Evolutionary conservation across 2,797 vertebrate species (phyloP), one percentile per base, ranked within the genome.

Genomic region (Ispidina lecontei): DNA sequence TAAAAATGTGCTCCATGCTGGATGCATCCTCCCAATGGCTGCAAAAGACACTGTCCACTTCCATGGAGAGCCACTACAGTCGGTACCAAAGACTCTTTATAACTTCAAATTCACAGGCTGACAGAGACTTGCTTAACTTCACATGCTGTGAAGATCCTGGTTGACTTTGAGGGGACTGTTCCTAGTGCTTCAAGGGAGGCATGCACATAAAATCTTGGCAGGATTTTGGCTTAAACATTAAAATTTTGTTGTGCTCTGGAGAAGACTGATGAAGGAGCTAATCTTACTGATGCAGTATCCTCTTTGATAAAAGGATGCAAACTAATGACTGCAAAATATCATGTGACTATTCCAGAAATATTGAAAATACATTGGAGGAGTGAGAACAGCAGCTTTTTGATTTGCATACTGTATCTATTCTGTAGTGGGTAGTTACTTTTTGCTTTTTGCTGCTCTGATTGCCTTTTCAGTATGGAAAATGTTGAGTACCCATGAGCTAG

Each of bases 401-500:
- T 79, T 96, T 91, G 23, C 79, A 64, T 70, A 74, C 23, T 46
- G 23, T 70, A 10, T 79, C n/a, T 64, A 23, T 72, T 91, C 80
- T 76, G 33, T 62, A 46, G 37, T 80, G 59, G 58, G 59, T 70
- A 77, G 65, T 44, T 88, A 65, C 35, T 46, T 25, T 91, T 76
- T 76, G 26, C 25, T 91, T 94, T 93, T 88, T 89, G 51, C 71
- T 94, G 86, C 81, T 87, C 39, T 88, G 47, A 74, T 89, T 69
- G 78, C 56, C 77, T 90, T 90, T 91, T 90, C 87, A 89, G 29
- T 70, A 68, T 71, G 55, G 55, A 78, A 92, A 93, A 78, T 77
- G 23, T 49, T 72, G 74, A 80, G 43, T 87, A 76, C 23, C 0
- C 14, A 73, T 65, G 55, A 85, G 59, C 41, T 79, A 43, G 91